Evolutionary conservation across 2,888 invertebrate genomes (phyloP).

Genomic region (Caenorhabditis sp.): DNA sequence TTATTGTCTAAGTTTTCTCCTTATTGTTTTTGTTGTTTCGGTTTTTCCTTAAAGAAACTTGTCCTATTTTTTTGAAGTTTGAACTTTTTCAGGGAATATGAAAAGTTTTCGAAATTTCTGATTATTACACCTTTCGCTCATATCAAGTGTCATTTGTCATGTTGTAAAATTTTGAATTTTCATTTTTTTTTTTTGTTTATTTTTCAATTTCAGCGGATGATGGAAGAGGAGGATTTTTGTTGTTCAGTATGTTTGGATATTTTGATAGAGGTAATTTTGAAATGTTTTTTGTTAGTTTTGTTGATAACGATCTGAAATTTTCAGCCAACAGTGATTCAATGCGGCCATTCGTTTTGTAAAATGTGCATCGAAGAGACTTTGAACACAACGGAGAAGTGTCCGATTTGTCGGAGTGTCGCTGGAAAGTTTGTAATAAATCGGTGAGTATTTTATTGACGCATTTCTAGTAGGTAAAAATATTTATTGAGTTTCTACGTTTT

Average conservation of each 20-base stretch:
- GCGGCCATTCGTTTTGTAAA: constrained; percentile 35
- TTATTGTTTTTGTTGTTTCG: no score
- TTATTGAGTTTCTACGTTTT: no score
- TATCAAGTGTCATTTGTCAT: no score
- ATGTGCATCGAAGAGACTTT: constrained; percentile 32
- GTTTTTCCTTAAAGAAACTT: no score
- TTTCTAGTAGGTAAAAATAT: neutral
- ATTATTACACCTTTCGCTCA: no score
- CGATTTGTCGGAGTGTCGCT: constrained; percentile 18
- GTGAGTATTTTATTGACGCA: constrained; percentile 1
- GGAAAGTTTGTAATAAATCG: constrained; percentile 21
- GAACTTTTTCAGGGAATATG: no score
- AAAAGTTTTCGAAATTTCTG: no score
- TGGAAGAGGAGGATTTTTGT: constrained; percentile 41
- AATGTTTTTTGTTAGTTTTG: no score
- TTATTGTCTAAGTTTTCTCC: no score
- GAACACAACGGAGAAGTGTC: constrained; percentile 29
- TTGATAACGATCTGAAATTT: constrained; percentile 2
- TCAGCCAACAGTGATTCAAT: constrained; percentile 28
- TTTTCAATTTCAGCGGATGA: constrained; percentile 4
- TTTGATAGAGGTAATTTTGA: constrained; percentile 25
- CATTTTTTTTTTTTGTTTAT: no score
- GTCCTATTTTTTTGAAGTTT: no score
- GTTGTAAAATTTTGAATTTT: no score
- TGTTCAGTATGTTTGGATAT: constrained; percentile 37